A percentile compares a stretch with the other conserved stretches of the same genome.
phyloP scores from a whole-genome alignment of 2,797 vertebrate genomes.

The Lepilemur ruficaudatus region DNA sequence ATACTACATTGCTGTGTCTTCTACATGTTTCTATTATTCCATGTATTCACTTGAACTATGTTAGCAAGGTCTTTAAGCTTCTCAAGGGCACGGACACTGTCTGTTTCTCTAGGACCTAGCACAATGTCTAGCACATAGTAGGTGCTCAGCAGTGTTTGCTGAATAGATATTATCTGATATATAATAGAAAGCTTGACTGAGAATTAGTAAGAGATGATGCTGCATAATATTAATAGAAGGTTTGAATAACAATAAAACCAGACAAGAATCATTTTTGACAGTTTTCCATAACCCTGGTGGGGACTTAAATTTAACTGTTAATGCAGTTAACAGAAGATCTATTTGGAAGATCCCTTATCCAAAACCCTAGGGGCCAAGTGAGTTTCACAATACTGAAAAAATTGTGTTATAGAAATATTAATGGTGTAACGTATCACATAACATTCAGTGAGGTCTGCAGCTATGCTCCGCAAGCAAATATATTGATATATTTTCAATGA shows the following conservation, averaged over 20 bases:
- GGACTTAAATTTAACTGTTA: neutral
- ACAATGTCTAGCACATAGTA: neutral
- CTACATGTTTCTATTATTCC: neutral
- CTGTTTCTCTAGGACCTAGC: neutral
- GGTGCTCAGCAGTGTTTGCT: neutral
- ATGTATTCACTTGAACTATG: neutral
- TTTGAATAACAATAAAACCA: neutral
- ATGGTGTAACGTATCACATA: neutral
- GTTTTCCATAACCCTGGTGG: neutral
- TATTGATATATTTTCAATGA: neutral
- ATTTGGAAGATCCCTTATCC: neutral
- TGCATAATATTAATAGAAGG: neutral
- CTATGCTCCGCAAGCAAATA: neutral
- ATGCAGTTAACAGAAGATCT: neutral
- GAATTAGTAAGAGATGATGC: neutral
- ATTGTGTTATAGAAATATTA: neutral
- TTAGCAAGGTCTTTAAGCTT: neutral
- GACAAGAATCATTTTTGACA: neutral
- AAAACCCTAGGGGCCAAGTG: neutral
- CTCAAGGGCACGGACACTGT: neutral
- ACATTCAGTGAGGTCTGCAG: neutral
- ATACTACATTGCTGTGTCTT: neutral
- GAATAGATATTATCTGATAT: neutral
- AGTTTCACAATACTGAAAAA: neutral
- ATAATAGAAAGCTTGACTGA: neutral